phyloP scores from a whole-genome alignment of 2,888 invertebrate genomes.

The Rhingia rostrata region DNA sequence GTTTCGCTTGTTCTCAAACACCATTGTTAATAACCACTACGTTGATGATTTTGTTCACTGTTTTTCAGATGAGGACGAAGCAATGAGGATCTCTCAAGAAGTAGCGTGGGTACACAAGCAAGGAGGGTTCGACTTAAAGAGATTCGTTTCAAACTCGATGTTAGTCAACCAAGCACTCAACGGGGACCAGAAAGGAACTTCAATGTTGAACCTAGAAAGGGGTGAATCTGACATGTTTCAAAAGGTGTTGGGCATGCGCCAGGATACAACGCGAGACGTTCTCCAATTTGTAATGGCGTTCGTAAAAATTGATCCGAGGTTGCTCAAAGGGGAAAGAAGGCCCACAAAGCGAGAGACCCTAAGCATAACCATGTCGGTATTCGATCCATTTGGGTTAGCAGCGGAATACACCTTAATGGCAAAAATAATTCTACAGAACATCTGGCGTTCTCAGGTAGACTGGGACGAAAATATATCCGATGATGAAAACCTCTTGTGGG shows the following conservation, averaged over 20 bases:
- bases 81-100: conserved; percentile 4
- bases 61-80: conserved; percentile 18
- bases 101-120: conserved; percentile 3
- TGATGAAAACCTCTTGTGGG: conserved; percentile 32
- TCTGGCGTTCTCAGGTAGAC: conserved; percentile 38
- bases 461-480: conserved; percentile 58
- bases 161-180: neutral
- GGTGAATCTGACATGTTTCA: conserved; percentile 7
- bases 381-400: conserved; percentile 2
- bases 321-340: neutral
- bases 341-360: conserved; percentile 75
- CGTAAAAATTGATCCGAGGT: conserved; percentile 28
- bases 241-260: conserved; percentile 56
- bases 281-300: conserved; percentile 50
- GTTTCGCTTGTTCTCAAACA: too few relatives aligned
- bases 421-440: conserved; percentile 19
- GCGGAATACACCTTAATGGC: neutral
- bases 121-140: neutral
- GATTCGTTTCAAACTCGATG: conserved; percentile 20
- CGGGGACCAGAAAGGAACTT: neutral
- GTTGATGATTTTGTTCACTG: conserved; percentile 24
- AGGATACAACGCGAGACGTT: conserved; percentile 31
- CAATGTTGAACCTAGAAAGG: conserved; percentile 1
- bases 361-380: conserved; percentile 76
- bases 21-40: conserved; percentile 34